Evolutionary conservation across 2,888 invertebrate genomes (phyloP), one percentile per base, ranked within the genome.

Genomic region (Nudaria mundana): DNA sequence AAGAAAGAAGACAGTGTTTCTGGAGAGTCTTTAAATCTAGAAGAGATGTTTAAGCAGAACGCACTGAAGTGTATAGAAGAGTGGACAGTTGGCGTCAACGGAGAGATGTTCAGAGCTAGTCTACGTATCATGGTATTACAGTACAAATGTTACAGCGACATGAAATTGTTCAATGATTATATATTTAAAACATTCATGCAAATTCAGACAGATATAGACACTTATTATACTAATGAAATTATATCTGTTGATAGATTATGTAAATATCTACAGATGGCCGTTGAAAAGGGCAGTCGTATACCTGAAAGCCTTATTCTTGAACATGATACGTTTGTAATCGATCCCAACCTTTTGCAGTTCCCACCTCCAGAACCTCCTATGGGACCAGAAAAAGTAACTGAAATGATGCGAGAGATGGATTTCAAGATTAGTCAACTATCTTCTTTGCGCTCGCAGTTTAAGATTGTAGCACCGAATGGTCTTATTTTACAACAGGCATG

Each of bases 51-150:
- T 44, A 87, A 80, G 58, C 39, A 54, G 23, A 85, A 86, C 48
- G 77, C 73, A 35, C 46, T 85, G 10, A 87, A 81, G 63, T 86
- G 84, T 52, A 64, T 91, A 10, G 82, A 90, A 14, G 92, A 93
- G 69, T 93, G 92, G 91, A 74, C 76, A 11, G 84, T 85, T 66
- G 91, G 89, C 6, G 66, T 91, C 3, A 80, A 84, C 37, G 92
- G 91, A 14, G 93, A 93, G 76, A 79, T 84, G 58, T 81, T 75
- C 40, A 77, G 93, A 48, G 79, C 82, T 1, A 76, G 68, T 30
- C 59, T 89, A 30, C 83, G 91, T 30, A 60, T 91, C 38, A 48
- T 62, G 16, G 80, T 71, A 48, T 56, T 79, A 48, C 73, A 83
- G 48, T 56, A 82, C 55, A 76, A 87, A 71, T 78, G 82, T 48